These are phyloP conservation scores for Trileptium ribeirensis DNA, from an alignment of 2,888 invertebrate genomes.

Conservation along the genomic window DNA sequence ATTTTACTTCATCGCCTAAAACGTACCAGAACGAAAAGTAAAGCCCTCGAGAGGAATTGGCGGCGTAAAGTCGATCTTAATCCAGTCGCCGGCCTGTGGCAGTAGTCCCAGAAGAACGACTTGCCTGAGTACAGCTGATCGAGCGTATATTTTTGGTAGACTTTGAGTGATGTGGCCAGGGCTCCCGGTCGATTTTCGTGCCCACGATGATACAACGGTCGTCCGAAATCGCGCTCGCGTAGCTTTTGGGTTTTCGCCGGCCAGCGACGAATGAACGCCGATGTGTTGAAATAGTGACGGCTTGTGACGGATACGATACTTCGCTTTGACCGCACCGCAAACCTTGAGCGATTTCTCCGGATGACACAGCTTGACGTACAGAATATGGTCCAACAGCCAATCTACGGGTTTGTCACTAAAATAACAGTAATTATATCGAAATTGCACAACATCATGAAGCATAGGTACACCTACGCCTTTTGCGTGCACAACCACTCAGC, in stretches of 20 bases:
- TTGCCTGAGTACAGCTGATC: too few species aligned
- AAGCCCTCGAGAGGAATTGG: slow-evolving; percentile 57
- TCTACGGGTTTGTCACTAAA: slow-evolving; percentile 82
- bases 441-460: too few species aligned
- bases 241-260: slow-evolving; percentile 91
- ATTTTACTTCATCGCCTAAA: too few species aligned
- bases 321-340: slow-evolving; percentile 66
- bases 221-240: slow-evolving; percentile 60
- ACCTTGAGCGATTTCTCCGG: slow-evolving; percentile 66
- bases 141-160: slow-evolving; percentile 70
- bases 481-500: too few species aligned
- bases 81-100: slow-evolving; percentile 71
- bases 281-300: slow-evolving; percentile 90
- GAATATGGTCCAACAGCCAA: slow-evolving; percentile 83
- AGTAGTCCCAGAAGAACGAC: slow-evolving; percentile 82
- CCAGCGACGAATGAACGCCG: slow-evolving; percentile 84
- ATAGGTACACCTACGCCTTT: too few species aligned
- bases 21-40: slow-evolving; percentile 16
- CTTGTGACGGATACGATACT: slow-evolving; percentile 61
- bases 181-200: slow-evolving; percentile 66
- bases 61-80: slow-evolving; percentile 70
- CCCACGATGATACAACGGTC: slow-evolving; percentile 17
- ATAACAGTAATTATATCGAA: too few species aligned
- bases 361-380: slow-evolving; percentile 77
- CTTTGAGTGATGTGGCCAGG: too few species aligned